phyloP scores from a whole-genome alignment of 2,888 invertebrate genomes.

The Elmis aenea region DNA sequence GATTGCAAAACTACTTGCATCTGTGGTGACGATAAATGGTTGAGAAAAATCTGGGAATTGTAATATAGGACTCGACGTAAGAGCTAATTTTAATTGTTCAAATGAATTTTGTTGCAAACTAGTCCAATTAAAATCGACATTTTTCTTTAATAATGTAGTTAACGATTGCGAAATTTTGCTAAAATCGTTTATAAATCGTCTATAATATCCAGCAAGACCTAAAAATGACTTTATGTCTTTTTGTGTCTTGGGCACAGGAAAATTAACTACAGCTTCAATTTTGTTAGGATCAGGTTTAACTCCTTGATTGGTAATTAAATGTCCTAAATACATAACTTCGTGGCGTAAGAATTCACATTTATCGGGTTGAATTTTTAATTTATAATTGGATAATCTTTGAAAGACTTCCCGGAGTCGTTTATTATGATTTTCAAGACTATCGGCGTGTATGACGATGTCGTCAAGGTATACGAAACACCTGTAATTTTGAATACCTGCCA shows the following conservation, averaged over 20 bases:
- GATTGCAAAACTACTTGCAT: slow-evolving; percentile 10
- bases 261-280: no score
- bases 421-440: slow-evolving; percentile 26
- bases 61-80: slow-evolving; percentile 7
- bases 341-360: no score
- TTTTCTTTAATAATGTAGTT: slow-evolving; percentile 7
- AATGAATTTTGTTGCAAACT: slow-evolving; percentile 8
- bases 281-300: slow-evolving; percentile 24
- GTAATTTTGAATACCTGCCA: slow-evolving; percentile 34
- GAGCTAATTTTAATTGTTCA: slow-evolving; percentile 3
- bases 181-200: no score
- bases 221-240: no score
- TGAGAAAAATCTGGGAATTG: slow-evolving; percentile 11
- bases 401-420: slow-evolving; percentile 13
- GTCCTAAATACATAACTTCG: slow-evolving; percentile 17
- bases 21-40: slow-evolving; percentile 10
- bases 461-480: slow-evolving; percentile 36
- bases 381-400: slow-evolving; percentile 10
- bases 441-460: slow-evolving; percentile 32
- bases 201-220: no score
- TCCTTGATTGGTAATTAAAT: slow-evolving; percentile 21
- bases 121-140: slow-evolving; percentile 12
- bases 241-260: slow-evolving; percentile 17
- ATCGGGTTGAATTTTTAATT: slow-evolving; percentile 20
- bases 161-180: slow-evolving; percentile 13